Percentiles rank a stretch among this genome's conserved stretches.
Evolutionary conservation across 2,797 vertebrate genomes (phyloP).

Genomic region (Hypotaenidia okinawae): DNA sequence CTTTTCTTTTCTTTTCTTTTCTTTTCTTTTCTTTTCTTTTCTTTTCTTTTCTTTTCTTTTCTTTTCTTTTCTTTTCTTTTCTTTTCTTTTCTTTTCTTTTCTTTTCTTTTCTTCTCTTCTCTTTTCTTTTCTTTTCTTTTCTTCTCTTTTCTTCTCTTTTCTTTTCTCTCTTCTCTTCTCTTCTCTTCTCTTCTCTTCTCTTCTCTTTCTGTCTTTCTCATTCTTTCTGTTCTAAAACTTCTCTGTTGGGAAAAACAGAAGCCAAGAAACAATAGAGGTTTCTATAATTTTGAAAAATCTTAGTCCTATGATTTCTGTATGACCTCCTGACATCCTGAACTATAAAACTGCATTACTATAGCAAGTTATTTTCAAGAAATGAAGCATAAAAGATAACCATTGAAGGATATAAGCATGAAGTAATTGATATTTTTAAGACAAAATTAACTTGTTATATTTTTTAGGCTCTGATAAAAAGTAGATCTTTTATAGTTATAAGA

Average conservation of each 20-base stretch:
- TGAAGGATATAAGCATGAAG: not conserved
- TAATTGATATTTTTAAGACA: not conserved
- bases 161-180: rapidly evolving
- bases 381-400: not conserved
- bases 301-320: not conserved
- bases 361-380: not conserved
- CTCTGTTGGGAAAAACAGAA: not conserved
- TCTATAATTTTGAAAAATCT: not conserved
- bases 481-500: not conserved
- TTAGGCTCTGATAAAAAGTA: not conserved
- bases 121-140: not conserved
- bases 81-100: no score
- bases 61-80: no score
- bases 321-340: not conserved
- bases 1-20: no score
- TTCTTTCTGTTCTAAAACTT: not conserved
- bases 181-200: not conserved
- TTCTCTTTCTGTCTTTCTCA: not conserved
- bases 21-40: no score
- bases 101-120: no score
- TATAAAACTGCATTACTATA: not conserved
- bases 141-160: rapidly evolving
- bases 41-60: no score
- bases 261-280: not conserved
- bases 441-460: not conserved